Conservation (phyloP, 2,888 invertebrate species). For the Morinoia aosen region DNA sequence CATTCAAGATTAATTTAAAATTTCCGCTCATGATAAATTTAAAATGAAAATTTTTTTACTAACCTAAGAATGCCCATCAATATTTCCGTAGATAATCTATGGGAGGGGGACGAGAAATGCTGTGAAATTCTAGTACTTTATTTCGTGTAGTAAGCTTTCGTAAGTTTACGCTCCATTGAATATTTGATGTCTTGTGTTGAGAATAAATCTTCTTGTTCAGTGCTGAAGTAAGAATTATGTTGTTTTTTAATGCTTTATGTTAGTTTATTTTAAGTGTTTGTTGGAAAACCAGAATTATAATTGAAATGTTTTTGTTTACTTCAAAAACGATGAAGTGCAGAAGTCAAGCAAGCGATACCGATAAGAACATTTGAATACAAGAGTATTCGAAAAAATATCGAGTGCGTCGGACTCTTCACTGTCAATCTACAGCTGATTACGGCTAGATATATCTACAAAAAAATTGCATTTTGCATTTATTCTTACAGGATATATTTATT, state of each 20-base stretch:
- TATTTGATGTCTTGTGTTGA: background rate
- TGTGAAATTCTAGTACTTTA: background rate
- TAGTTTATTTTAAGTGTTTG: background rate
- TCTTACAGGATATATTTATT: background rate
- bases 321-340: background rate
- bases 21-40: background rate
- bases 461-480: background rate
- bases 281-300: background rate
- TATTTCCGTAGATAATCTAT: background rate
- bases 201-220: background rate
- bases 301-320: background rate
- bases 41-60: background rate
- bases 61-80: no score
- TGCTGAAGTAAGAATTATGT: background rate
- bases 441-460: background rate
- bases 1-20: no score
- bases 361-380: no score
- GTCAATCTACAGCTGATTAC: background rate
- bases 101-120: background rate
- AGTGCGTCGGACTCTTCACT: background rate
- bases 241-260: slow-evolving; percentile 1
- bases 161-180: background rate
- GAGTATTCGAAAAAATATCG: no score
- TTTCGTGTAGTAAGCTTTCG: background rate
- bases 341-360: background rate